These are phyloP conservation scores for Aporophyla nigra DNA, from an alignment of 2,888 invertebrate species.

Conservation along the genomic window DNA sequence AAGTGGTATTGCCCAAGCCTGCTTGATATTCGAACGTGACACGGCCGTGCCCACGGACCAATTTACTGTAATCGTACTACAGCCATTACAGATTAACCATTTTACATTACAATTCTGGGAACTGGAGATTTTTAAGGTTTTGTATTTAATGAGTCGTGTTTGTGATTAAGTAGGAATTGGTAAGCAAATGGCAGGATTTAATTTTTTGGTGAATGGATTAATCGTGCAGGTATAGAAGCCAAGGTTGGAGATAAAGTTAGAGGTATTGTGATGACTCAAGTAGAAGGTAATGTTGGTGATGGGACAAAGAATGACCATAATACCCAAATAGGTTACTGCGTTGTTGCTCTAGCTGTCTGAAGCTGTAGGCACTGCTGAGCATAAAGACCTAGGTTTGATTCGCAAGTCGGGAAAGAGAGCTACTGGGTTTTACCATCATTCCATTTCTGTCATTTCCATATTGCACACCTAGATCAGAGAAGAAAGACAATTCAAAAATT, in stretches of 20 bases:
- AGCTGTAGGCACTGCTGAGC: no score
- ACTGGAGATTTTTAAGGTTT: conserved; percentile 72
- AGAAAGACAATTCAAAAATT: no score
- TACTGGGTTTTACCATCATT: no score
- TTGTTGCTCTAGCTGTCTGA: no score
- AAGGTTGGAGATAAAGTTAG: conserved; percentile 8
- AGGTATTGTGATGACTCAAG: conserved; percentile 11
- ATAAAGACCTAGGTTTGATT: no score
- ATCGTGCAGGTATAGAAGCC: conserved; percentile 37
- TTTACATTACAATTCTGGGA: conserved; percentile 90
- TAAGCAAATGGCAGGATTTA: conserved; percentile 33
- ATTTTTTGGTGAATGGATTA: conserved; percentile 50
- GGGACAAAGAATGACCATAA: background rate
- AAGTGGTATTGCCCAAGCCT: conserved; percentile 85
- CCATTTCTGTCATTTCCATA: no score
- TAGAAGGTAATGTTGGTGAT: background rate
- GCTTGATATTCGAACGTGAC: conserved; percentile 88
- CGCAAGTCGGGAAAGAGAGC: no score
- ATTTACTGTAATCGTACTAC: conserved; percentile 87
- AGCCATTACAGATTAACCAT: conserved; percentile 86
- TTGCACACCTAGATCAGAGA: no score
- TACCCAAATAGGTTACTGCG: background rate
- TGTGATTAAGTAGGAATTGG: conserved; percentile 57
- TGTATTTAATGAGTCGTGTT: conserved; percentile 63
- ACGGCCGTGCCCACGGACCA: conserved; percentile 83